A percentile compares a stretch with the other conserved stretches of the same genome.
Evolutionary conservation across 2,888 invertebrate species (phyloP).

Genomic region (Blomia tropicalis): DNA sequence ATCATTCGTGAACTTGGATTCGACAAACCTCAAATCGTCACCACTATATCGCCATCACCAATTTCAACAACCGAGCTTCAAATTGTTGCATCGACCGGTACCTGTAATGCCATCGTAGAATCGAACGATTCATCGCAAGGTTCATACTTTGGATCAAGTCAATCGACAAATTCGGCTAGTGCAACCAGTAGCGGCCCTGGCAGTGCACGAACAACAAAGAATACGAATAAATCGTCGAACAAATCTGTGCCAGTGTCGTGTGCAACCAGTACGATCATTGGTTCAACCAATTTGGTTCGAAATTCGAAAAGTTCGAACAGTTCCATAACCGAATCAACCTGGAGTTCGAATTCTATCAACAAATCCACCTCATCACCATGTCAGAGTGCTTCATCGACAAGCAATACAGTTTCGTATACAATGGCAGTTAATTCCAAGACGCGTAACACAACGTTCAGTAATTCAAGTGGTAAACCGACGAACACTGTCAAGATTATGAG

Average conservation of each 20-base stretch:
- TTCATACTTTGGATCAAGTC: neutral
- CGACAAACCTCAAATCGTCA: slow-evolving; percentile 23
- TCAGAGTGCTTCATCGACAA: neutral
- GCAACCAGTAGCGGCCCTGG: neutral
- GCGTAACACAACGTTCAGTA: slow-evolving; percentile 26
- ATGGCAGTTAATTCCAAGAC: slow-evolving; percentile 31
- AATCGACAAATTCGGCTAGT: neutral
- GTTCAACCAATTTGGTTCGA: neutral
- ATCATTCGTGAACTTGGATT: slow-evolving; percentile 55
- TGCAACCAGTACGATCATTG: neutral
- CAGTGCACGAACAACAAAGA: too few species aligned
- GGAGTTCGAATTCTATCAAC: neutral
- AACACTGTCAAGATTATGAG: slow-evolving; percentile 6
- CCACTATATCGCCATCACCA: slow-evolving; percentile 27
- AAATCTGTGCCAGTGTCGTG: neutral
- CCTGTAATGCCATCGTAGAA: neutral
- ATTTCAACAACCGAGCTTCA: slow-evolving; percentile 24
- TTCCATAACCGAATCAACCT: neutral
- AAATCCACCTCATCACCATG: neutral
- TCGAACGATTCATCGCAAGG: neutral
- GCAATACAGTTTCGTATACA: slow-evolving; percentile 31
- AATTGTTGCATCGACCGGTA: neutral
- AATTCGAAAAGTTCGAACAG: neutral
- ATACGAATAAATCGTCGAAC: neutral
- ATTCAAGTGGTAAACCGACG: slow-evolving; percentile 7